Conservation (phyloP, 2,113 vertebrate species). For the Rhinichthys klamathensis region DNA sequence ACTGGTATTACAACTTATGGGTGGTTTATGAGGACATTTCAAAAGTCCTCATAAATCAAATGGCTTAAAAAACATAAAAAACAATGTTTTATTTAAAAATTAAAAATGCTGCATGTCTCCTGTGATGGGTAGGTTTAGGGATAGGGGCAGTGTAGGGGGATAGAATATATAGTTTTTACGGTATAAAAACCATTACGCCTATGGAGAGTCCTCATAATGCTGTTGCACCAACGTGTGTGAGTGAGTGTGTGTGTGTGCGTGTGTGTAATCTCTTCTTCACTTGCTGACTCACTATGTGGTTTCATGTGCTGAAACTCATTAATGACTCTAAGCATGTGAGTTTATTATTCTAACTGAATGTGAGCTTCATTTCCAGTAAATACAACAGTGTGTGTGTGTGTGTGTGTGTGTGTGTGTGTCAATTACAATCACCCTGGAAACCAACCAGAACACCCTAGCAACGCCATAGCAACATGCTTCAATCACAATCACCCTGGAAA, state of each 20-base stretch:
- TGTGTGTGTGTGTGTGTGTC: constrained; percentile 46
- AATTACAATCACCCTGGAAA: neutral
- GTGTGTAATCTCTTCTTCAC: constrained; percentile 41
- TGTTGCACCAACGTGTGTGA: too few relatives aligned
- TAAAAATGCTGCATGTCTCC: too few relatives aligned
- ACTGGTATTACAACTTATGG: too few relatives aligned
- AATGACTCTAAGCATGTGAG: constrained; percentile 69
- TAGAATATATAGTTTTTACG: too few relatives aligned
- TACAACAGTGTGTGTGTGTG: constrained; percentile 39
- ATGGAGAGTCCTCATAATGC: too few relatives aligned
- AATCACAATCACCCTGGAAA: neutral
- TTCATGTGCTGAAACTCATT: constrained; percentile 63
- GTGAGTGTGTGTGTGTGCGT: neutral
- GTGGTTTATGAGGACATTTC: too few relatives aligned
- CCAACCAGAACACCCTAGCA: neutral
- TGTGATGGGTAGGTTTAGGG: too few relatives aligned
- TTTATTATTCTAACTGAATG: constrained; percentile 74
- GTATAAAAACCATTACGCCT: too few relatives aligned
- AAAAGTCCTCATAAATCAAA: too few relatives aligned
- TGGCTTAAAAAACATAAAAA: too few relatives aligned
- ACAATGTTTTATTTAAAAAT: too few relatives aligned
- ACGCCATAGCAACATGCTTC: accelerated
- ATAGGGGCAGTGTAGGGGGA: too few relatives aligned
- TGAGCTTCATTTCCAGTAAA: constrained; percentile 61
- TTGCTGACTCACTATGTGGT: constrained; percentile 67